Conservation (phyloP, 2,113 vertebrate species). For the Cryptotis parvus region DNA sequence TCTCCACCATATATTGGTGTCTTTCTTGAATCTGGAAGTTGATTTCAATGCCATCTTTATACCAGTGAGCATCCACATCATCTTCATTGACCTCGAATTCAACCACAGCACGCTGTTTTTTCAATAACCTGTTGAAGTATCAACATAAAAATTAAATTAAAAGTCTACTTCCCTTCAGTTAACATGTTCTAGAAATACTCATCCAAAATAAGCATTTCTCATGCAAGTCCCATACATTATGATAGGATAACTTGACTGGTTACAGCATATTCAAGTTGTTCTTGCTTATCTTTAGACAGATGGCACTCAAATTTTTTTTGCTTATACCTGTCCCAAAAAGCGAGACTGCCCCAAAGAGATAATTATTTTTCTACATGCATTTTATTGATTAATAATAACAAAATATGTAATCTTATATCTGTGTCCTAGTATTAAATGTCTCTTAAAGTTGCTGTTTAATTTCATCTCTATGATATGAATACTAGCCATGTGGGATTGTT, state of each 20-base stretch:
- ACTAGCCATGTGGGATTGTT: not conserved
- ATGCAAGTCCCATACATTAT: not conserved
- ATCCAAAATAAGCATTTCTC: not conserved
- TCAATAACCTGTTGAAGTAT: conserved; percentile 91
- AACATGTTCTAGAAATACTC: not conserved
- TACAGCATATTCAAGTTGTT: not conserved
- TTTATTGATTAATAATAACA: conserved; percentile 39
- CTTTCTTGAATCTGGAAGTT: conserved; percentile 92
- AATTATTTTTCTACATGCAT: not conserved
- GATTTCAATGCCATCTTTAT: conserved; percentile 95
- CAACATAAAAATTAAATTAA: conserved; percentile 50
- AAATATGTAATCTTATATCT: not conserved
- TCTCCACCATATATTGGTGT: conserved; percentile 92
- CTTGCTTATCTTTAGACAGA: not conserved
- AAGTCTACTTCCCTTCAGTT: not conserved
- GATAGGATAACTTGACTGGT: not conserved
- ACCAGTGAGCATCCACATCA: conserved; percentile 96
- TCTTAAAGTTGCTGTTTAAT: conserved; percentile 26
- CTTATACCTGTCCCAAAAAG: not conserved
- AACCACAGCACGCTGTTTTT: conserved; percentile 94
- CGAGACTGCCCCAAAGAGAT: not conserved
- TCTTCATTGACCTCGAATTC: conserved; percentile 99
- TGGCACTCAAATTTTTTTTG: not conserved
- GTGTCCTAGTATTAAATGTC: not conserved
- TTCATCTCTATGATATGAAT: conserved; percentile 21